These are phyloP conservation scores for Priocnemis perturbator DNA, from an alignment of 2,888 invertebrate genomes.

Conservation along the genomic window DNA sequence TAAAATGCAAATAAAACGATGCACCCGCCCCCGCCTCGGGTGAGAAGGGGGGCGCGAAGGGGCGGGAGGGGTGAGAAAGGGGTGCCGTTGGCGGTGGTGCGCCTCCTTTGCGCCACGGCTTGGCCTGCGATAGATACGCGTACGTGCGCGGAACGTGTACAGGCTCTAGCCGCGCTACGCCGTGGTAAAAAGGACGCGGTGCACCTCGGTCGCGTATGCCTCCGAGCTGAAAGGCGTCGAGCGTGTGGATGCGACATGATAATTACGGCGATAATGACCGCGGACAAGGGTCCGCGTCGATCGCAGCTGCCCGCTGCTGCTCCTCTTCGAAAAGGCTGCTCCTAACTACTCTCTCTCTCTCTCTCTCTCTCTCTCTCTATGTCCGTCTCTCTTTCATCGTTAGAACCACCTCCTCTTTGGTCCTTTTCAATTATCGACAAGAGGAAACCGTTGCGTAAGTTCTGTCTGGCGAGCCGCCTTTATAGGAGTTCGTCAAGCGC, in stretches of 20 bases:
- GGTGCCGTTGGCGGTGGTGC: conserved; percentile 5
- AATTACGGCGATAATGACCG: conserved; percentile 57
- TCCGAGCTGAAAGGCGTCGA: conserved; percentile 49
- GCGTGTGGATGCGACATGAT: conserved; percentile 49
- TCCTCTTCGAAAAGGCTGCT: conserved; percentile 18
- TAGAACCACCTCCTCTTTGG: neutral
- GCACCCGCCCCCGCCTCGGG: conserved; percentile 3
- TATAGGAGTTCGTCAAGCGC: no score
- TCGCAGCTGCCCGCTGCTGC: conserved; percentile 28
- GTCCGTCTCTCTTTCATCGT: no score
- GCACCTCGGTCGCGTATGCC: conserved; percentile 37
- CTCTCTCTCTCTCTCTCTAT: no score
- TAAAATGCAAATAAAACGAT: conserved; percentile 60
- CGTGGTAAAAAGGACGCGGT: conserved; percentile 40
- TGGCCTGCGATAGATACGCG: conserved; percentile 33
- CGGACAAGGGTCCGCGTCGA: conserved; percentile 47
- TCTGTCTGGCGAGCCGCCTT: no score
- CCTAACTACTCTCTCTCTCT: neutral
- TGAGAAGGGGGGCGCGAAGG: neutral
- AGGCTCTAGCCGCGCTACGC: conserved; percentile 38
- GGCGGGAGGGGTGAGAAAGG: conserved; percentile 2
- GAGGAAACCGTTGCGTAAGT: conserved; percentile 23
- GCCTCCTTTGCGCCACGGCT: conserved; percentile 16
- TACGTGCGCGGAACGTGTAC: neutral
- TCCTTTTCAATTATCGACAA: conserved; percentile 3